These are phyloP conservation scores for Zaprionus kolodkinae DNA, from an alignment of 1,140 invertebrate species.

Conservation along the genomic window DNA sequence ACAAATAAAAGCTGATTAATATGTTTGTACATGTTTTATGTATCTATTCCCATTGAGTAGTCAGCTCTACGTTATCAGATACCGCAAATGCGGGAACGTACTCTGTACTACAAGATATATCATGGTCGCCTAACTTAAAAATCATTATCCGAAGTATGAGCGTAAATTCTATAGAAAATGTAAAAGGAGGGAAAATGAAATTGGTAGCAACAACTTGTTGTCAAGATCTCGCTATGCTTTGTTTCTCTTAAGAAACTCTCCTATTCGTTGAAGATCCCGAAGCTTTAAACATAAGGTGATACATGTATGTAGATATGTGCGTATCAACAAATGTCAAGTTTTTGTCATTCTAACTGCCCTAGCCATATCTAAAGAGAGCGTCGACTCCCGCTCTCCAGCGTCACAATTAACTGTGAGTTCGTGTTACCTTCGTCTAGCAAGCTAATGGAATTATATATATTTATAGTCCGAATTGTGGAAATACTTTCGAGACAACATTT, in stretches of 20 bases:
- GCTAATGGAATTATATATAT: neutral
- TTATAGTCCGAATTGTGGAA: neutral
- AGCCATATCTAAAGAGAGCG: no score
- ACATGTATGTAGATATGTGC: no score
- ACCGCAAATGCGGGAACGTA: neutral
- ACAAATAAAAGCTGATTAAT: constrained; percentile 32
- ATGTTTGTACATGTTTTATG: neutral
- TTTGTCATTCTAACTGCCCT: no score
- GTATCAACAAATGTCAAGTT: no score
- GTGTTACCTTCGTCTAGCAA: neutral
- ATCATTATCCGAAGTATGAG: neutral
- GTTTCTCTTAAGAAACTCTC: neutral
- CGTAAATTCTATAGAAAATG: neutral
- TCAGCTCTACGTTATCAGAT: neutral
- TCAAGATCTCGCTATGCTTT: no score
- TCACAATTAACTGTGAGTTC: neutral
- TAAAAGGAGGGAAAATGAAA: neutral
- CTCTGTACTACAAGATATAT: neutral
- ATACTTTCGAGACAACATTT: constrained; percentile 1
- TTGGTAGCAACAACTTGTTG: no score
- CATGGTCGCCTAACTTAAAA: neutral
- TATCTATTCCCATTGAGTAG: neutral
- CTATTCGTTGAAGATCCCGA: no score
- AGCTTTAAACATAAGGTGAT: no score
- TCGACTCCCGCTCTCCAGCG: neutral